phyloP scores from a whole-genome alignment of 2,888 invertebrate species.

The Amphimallon solstitiale region DNA sequence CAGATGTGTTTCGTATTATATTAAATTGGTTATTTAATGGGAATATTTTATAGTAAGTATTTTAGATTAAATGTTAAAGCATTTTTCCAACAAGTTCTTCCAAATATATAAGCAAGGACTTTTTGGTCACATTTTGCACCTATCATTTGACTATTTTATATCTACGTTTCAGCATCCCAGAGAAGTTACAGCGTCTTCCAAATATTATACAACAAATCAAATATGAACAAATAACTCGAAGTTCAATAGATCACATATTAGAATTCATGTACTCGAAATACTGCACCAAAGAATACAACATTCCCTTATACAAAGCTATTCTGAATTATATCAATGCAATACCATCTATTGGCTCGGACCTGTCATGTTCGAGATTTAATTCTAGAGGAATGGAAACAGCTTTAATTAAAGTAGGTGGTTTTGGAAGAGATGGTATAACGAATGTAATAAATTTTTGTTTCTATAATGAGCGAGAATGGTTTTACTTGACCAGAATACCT shows the following conservation, averaged over 20 bases:
- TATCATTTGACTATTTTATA: too few species aligned
- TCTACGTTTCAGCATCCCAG: not conserved
- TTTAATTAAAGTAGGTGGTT: conserved; percentile 76
- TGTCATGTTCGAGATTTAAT: conserved; percentile 64
- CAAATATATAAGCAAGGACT: too few species aligned
- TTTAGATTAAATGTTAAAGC: too few species aligned
- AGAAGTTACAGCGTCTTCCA: conserved; percentile 31
- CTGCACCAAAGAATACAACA: not conserved
- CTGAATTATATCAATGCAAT: conserved; percentile 4
- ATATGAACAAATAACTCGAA: conserved; percentile 52
- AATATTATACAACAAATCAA: conserved; percentile 53
- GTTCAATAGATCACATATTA: conserved; percentile 33
- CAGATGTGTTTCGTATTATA: conserved; percentile 69
- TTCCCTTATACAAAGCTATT: not conserved
- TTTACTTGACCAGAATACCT: conserved; percentile 74
- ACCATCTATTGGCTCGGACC: conserved; percentile 19
- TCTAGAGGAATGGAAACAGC: conserved; percentile 76
- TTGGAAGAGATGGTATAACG: conserved; percentile 72
- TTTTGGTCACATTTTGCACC: too few species aligned
- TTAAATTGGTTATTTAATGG: conserved; percentile 69
- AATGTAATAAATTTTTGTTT: conserved; percentile 76
- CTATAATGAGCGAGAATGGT: conserved; percentile 70
- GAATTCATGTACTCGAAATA: conserved; percentile 42
- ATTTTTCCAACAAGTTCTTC: too few species aligned
- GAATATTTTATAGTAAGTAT: conserved; percentile 57